phyloP scores from a whole-genome alignment of 2,888 invertebrate genomes.

The Meandrusa payeni region DNA sequence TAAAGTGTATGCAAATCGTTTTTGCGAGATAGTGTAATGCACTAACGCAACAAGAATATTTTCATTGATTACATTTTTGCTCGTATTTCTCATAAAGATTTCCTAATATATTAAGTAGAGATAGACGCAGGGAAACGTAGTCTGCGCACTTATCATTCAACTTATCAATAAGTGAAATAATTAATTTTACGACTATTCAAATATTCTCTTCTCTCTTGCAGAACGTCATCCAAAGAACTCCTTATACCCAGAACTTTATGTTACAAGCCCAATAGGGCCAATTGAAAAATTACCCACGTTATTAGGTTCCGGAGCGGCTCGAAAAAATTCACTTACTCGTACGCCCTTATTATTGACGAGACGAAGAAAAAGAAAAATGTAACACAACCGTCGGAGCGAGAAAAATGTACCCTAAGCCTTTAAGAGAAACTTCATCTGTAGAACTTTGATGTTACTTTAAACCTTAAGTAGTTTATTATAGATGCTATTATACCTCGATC shows the following conservation, averaged over 20 bases:
- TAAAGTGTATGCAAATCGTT: constrained; percentile 62
- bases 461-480: neutral
- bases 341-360: constrained; percentile 49
- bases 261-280: constrained; percentile 53
- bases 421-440: neutral
- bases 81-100: no score
- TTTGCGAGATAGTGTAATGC: constrained; percentile 38
- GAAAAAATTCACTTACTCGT: constrained; percentile 62
- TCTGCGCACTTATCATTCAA: no score
- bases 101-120: no score
- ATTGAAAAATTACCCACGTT: constrained; percentile 79
- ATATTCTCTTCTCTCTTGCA: constrained; percentile 26
- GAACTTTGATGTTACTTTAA: neutral
- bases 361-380: constrained; percentile 48
- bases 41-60: constrained; percentile 18
- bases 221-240: constrained; percentile 42
- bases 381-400: constrained; percentile 42
- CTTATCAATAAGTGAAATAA: no score
- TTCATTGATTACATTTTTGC: no score
- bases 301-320: constrained; percentile 63
- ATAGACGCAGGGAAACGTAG: no score
- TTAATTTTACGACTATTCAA: no score
- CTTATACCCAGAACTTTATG: constrained; percentile 36
- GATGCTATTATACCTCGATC: constrained; percentile 9
- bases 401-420: constrained; percentile 46